Percentiles rank a stretch among this genome's conserved stretches.
Conservation (phyloP, 2,113 vertebrate genomes). For the Tinamus guttatus region DNA sequence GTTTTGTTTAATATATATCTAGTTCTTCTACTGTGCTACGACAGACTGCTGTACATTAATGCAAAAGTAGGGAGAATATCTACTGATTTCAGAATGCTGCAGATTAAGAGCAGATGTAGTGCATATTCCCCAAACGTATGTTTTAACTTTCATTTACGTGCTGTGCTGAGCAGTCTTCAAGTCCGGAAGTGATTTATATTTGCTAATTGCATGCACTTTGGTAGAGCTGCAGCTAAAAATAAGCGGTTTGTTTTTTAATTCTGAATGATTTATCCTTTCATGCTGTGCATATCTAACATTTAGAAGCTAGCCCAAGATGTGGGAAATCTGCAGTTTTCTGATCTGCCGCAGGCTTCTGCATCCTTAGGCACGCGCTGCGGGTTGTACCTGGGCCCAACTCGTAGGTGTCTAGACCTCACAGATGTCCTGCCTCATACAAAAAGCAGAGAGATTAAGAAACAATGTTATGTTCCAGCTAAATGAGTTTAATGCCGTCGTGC, state of each 20-base stretch:
- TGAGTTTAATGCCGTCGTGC: background rate
- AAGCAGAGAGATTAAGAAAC: background rate
- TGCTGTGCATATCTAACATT: background rate
- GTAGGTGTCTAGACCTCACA: background rate
- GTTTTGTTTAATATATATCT: conserved; percentile 51
- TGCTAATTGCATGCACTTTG: conserved; percentile 69
- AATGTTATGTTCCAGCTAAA: background rate
- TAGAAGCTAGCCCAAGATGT: background rate
- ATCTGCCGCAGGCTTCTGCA: background rate
- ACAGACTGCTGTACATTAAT: conserved; percentile 54
- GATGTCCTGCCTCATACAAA: background rate
- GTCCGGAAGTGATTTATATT: conserved; percentile 73
- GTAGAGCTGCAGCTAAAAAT: conserved; percentile 73
- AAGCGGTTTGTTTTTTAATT: conserved; percentile 62
- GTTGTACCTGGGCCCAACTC: background rate
- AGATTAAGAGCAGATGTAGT: conserved; percentile 81
- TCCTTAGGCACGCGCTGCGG: accelerated
- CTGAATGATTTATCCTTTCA: conserved; percentile 32
- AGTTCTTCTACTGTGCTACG: background rate
- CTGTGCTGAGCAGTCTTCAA: conserved; percentile 48
- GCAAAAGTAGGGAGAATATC: conserved; percentile 71
- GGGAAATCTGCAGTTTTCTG: background rate
- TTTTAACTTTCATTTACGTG: conserved; percentile 73
- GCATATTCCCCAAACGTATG: conserved; percentile 35
- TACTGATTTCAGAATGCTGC: conserved; percentile 68